Conservation (phyloP, 2,888 invertebrate genomes). For the Ormyrus nitidulus region DNA sequence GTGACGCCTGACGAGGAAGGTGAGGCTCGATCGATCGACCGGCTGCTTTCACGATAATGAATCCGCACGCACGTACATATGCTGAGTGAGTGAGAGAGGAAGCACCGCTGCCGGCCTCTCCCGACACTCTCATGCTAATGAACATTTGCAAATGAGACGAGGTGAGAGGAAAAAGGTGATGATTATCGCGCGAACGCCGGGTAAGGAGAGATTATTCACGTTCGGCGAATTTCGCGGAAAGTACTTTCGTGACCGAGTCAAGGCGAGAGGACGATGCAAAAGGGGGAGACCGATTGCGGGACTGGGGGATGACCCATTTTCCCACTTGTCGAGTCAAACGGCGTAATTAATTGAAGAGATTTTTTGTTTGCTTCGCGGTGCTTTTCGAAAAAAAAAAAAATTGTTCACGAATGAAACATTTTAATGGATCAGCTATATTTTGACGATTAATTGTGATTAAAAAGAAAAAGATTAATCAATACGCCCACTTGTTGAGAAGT, state of each 20-base stretch:
- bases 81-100: background rate
- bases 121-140: conserved; percentile 42
- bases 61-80: conserved; percentile 7
- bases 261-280: too few species aligned
- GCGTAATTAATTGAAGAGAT: background rate
- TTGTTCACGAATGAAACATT: too few species aligned
- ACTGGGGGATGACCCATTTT: too few species aligned
- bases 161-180: background rate
- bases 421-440: too few species aligned
- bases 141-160: conserved; percentile 47
- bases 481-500: too few species aligned
- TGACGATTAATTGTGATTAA: too few species aligned
- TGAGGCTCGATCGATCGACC: conserved; percentile 44
- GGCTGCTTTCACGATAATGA: conserved; percentile 52
- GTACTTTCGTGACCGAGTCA: too few species aligned
- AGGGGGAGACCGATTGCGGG: too few species aligned
- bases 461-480: too few species aligned
- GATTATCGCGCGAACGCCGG: conserved; percentile 18
- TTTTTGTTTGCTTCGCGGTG: background rate
- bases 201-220: conserved; percentile 1
- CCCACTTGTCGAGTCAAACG: too few species aligned
- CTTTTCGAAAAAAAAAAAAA: too few species aligned
- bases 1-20: background rate
- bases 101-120: too few species aligned
- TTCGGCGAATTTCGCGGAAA: background rate